These are phyloP conservation scores for Nothura maculosa DNA, from an alignment of 2,797 vertebrate genomes.

Conservation along the genomic window DNA sequence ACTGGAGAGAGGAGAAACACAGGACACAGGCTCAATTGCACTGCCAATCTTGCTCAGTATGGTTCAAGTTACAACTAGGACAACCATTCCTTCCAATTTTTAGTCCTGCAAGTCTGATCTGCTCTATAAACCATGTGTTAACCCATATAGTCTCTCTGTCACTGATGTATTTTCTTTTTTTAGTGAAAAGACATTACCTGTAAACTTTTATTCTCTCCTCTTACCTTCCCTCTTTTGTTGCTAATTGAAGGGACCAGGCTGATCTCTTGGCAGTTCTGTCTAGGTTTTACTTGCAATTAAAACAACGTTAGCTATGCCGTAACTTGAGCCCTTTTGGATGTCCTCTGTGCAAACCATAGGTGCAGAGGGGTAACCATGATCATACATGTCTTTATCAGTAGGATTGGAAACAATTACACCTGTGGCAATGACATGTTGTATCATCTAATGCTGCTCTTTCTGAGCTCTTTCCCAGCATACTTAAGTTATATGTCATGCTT, in stretches of 20 bases:
- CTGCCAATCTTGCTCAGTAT: not conserved
- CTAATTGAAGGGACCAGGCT: not conserved
- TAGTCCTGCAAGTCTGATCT: not conserved
- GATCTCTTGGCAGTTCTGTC: not conserved
- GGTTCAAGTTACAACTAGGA: not conserved
- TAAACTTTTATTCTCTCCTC: not conserved
- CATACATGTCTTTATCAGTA: too few relatives aligned
- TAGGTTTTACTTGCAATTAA: not conserved
- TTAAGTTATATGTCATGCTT: fast-evolving
- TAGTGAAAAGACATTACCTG: not conserved
- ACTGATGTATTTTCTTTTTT: not conserved
- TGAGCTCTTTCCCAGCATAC: not conserved
- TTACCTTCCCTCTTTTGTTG: not conserved
- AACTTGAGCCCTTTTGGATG: not conserved
- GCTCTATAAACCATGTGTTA: not conserved
- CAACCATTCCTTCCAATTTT: not conserved
- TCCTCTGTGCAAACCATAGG: not conserved
- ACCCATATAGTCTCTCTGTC: not conserved
- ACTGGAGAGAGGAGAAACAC: not conserved
- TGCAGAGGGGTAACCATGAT: not conserved
- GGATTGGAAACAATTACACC: not conserved
- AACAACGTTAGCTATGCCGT: not conserved
- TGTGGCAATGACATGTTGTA: too few relatives aligned
- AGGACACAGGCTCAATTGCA: not conserved
- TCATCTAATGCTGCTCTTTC: too few relatives aligned